Evolutionary conservation across 2,888 invertebrate genomes (phyloP), one percentile per base, ranked within the genome.

Genomic region (Micoletzkya japonica): DNA sequence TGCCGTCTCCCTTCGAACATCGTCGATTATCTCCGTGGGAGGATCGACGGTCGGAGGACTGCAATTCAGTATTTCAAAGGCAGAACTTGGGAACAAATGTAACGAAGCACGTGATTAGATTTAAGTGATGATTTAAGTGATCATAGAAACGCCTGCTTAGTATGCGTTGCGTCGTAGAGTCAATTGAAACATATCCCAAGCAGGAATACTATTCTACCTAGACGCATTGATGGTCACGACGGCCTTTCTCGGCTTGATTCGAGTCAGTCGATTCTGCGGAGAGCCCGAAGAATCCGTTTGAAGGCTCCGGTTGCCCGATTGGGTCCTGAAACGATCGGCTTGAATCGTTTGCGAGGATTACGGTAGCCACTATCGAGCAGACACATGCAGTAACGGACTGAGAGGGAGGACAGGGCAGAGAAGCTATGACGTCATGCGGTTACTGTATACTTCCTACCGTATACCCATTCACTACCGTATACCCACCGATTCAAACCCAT

Each of bases 161-260:
- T n/a, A n/a, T n/a, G n/a, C 44, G 44, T 44, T 44, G 44, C 44
- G 44, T 20, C 44, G 44, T 10, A 14, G 44, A 14, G 10, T 10
- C n/a, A n/a, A n/a, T n/a, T n/a, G n/a, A n/a, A n/a, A n/a, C n/a
- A n/a, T n/a, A n/a, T n/a, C n/a, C n/a, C n/a, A n/a, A n/a, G n/a
- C n/a, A n/a, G n/a, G n/a, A n/a, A n/a, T n/a, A n/a, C n/a, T n/a
- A n/a, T n/a, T n/a, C n/a, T n/a, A 59, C 59, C 24, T 72, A 4
- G 68, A 52, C 10, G 73, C 70, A 58, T 73, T 76, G 49, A 77
- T 77, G 20, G 77, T 76, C 67, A 77, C 77, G 39, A 77, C 75
- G 24, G 77, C 73, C 64, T 76, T 73, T 36, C 76, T 67, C n/a
- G 77, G 76, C 58, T 77, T 77, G 3, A 64, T 30, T 34, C 32